Evolutionary conservation across 2,113 vertebrate genomes (phyloP), one percentile per base, ranked within the genome.

Genomic region (Furnarius figulus): DNA sequence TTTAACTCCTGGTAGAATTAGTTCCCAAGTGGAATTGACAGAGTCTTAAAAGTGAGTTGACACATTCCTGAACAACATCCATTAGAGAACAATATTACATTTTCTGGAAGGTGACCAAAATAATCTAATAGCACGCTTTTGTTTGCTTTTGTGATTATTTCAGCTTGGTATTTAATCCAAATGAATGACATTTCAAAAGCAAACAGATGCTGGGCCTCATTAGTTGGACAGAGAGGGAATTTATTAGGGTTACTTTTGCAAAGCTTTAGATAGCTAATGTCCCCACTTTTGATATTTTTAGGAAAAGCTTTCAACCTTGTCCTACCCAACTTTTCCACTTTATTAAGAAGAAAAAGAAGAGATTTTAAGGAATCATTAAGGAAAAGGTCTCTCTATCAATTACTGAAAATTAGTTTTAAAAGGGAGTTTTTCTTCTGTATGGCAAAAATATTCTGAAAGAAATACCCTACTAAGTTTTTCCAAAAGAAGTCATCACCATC

Each of bases 51-150:
- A 84, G 39, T 31, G 16, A 72, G 39, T 61, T 85, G 44, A 56
- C 16, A 63, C 1, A 25, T 93, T 91, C 42, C 63, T 89, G 70
- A 39, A 58, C 23, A 67, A 47, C 4, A 35, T 27, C 35, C 33
- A 20, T 59, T 65, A 42, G 25, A 81, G 30, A 91, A 47, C 27
- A 78, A 67, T 55, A 68, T 27, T 61, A 13, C 6, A 10, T 77
- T 87, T 93, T 89, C 70, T 87, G 47, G 52, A 93, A 95, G 30
- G 71, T 50, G 6, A 52, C 18, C 30, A 81, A 94, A 95, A 78
- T 33, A 78, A 55, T 49, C 18, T 59, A 81, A 89, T 33, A 68
- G 7, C 12, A 47, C 9, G 39, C 31, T 59, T 63, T 67, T 78
- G 20, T 50, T 77, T 77, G 14, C 7, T 67, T 67, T 74, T 75